Percentiles rank a stretch among this genome's conserved stretches.
Conservation (phyloP, 2,113 vertebrate species). For the Lampris incognitus region DNA sequence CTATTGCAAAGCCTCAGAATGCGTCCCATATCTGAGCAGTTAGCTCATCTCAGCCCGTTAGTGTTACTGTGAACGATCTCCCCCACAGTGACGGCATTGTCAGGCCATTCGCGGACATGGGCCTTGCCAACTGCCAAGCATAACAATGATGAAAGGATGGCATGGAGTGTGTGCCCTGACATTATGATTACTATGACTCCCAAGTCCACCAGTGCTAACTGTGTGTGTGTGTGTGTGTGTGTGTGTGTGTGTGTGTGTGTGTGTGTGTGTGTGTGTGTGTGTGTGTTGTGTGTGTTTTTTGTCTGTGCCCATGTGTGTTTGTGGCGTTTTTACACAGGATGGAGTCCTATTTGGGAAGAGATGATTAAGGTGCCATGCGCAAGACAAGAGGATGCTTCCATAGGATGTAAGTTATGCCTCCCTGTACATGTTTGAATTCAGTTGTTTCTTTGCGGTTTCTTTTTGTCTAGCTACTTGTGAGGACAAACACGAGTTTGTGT, state of each 20-base stretch:
- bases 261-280: conserved; percentile 37
- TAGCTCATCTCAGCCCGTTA: conserved; percentile 71
- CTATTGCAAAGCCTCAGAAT: conserved; percentile 64
- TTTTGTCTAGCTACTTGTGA: background rate
- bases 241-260: background rate
- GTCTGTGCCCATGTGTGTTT: background rate
- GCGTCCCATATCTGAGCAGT: conserved; percentile 71
- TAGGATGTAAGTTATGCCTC: conserved; percentile 59
- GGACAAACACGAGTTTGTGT: background rate
- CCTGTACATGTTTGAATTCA: background rate
- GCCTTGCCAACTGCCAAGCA: conserved; percentile 58
- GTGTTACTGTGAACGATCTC: conserved; percentile 66
- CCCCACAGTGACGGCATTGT: conserved; percentile 73
- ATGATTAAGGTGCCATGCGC: conserved; percentile 21
- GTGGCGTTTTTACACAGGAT: conserved; percentile 58
- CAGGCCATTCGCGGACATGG: conserved; percentile 32
- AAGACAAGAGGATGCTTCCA: conserved; percentile 26
- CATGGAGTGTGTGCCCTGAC: conserved; percentile 56
- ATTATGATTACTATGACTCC: conserved; percentile 41
- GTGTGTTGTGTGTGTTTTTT: conserved; percentile 12
- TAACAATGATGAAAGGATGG: conserved; percentile 59
- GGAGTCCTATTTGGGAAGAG: conserved; percentile 45
- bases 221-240: conserved; percentile 24
- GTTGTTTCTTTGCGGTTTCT: background rate
- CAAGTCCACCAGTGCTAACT: conserved; percentile 47